These are phyloP conservation scores for Ferrisia virgata DNA, from an alignment of 2,888 invertebrate species.

Conservation along the genomic window DNA sequence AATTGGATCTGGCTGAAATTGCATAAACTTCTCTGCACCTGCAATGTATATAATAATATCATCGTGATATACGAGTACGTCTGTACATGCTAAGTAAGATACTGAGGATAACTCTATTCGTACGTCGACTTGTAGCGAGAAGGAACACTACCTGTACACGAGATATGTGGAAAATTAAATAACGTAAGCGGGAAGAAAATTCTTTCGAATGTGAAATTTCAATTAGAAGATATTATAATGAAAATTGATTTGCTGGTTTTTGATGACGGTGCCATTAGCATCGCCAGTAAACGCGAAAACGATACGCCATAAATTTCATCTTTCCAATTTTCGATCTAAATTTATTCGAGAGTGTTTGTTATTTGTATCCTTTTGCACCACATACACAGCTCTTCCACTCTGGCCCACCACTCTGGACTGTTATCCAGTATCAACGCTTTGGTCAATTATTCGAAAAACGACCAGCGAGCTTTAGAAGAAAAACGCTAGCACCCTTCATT, in stretches of 20 bases:
- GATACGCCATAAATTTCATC: neutral
- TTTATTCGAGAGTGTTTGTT: neutral
- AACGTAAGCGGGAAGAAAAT: neutral
- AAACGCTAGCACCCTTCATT: neutral
- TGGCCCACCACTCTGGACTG: neutral
- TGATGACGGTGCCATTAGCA: too few relatives aligned
- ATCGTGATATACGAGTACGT: too few relatives aligned
- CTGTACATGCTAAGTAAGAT: too few relatives aligned
- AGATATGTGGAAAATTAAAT: too few relatives aligned
- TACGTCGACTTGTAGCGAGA: too few relatives aligned
- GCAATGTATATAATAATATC: too few relatives aligned
- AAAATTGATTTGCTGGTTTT: neutral
- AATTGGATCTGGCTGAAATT: neutral
- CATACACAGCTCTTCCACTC: too few relatives aligned
- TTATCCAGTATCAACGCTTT: neutral
- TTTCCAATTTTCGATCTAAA: neutral
- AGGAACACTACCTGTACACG: too few relatives aligned
- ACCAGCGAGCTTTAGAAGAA: neutral
- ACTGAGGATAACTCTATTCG: neutral
- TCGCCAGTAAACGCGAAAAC: neutral
- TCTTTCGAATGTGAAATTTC: neutral
- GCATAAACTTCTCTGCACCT: too few relatives aligned
- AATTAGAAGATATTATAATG: neutral
- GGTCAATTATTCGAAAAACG: neutral
- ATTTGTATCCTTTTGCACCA: too few relatives aligned